Percentiles rank a stretch among this genome's conserved stretches.
Conservation (phyloP, 2,888 invertebrate genomes). For the Lasioglossum lativentre region DNA sequence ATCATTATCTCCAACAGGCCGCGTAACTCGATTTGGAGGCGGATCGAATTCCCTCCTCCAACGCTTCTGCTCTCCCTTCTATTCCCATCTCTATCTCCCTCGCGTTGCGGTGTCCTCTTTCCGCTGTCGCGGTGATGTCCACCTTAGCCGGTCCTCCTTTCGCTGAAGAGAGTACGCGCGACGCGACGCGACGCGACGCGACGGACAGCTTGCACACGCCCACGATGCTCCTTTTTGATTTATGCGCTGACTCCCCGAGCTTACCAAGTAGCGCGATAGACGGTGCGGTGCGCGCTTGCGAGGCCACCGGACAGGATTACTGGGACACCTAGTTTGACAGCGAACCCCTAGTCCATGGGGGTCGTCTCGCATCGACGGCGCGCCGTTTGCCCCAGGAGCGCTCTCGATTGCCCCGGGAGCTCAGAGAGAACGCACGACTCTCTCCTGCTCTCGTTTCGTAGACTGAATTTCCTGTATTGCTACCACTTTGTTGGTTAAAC, state of each 20-base stretch:
- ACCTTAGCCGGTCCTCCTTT: slow-evolving; percentile 44
- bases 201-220: slow-evolving; percentile 39
- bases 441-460: neutral
- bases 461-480: neutral
- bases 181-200: too few species aligned
- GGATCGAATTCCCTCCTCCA: slow-evolving; percentile 59
- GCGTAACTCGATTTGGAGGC: slow-evolving; percentile 74
- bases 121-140: slow-evolving; percentile 20
- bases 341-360: neutral
- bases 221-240: slow-evolving; percentile 30
- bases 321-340: slow-evolving; percentile 5
- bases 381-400: neutral
- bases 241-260: slow-evolving; percentile 9
- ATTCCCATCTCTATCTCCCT: neutral
- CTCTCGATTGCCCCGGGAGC: neutral
- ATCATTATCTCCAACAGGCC: slow-evolving; percentile 77
- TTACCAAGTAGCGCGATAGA: slow-evolving; percentile 2
- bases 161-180: slow-evolving; percentile 9
- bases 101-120: neutral
- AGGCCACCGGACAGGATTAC: neutral
- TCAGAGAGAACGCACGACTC: neutral
- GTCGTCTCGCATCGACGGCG: neutral
- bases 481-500: neutral
- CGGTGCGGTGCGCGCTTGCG: neutral
- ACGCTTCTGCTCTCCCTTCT: slow-evolving; percentile 9